These are phyloP conservation scores for Agriopis leucophaearia DNA, from an alignment of 2,888 invertebrate species.

Conservation along the genomic window DNA sequence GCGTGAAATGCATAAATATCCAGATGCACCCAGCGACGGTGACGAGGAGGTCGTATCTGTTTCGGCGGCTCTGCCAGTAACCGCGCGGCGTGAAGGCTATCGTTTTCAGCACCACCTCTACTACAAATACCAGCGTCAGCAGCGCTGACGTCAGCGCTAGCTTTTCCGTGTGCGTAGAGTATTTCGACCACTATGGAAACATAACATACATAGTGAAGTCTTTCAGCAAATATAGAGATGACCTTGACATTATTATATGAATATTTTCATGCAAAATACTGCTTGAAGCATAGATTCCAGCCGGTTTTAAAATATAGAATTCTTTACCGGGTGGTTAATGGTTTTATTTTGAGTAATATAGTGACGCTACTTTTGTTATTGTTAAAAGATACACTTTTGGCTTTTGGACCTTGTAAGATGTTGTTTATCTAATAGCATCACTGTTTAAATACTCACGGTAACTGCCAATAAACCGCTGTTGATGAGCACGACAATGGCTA, in stretches of 20 bases:
- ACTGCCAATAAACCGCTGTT: constrained; percentile 97
- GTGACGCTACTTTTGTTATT: too few species aligned
- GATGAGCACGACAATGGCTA: constrained; percentile 96
- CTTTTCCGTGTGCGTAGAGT: constrained; percentile 91
- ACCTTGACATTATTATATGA: too few species aligned
- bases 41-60: constrained; percentile 98
- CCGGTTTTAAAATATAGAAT: too few species aligned
- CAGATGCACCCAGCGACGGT: constrained; percentile 98
- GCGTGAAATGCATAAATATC: constrained; percentile 97
- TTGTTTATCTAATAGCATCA: too few species aligned
- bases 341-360: too few species aligned
- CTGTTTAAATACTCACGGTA: constrained; percentile 88
- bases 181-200: constrained; percentile 92
- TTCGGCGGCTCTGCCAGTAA: constrained; percentile 99
- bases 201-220: too few species aligned
- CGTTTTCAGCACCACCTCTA: constrained; percentile 99
- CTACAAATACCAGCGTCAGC: constrained; percentile 96
- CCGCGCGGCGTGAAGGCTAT: constrained; percentile 99
- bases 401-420: too few species aligned
- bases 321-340: too few species aligned
- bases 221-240: too few species aligned
- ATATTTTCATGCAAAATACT: too few species aligned
- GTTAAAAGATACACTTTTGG: too few species aligned
- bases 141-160: constrained; percentile 95
- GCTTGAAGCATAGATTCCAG: too few species aligned